Conservation (phyloP, 2,888 invertebrate genomes). For the Amphipoea lucens region DNA sequence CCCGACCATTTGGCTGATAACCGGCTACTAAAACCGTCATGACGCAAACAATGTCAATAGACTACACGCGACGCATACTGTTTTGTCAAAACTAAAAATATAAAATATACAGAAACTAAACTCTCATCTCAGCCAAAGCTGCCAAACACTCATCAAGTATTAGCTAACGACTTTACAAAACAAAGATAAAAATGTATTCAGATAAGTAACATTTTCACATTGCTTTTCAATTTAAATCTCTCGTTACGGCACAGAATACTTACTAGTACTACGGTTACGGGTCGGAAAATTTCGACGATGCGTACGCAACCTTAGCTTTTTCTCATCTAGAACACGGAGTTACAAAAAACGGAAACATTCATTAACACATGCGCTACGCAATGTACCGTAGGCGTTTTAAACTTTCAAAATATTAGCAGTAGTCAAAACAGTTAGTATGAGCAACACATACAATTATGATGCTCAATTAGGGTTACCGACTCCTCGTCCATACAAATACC, state of each 20-base stretch:
- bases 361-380: conserved; percentile 65
- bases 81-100: conserved; percentile 34
- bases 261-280: too few species aligned
- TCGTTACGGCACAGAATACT: background rate
- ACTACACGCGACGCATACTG: conserved; percentile 19
- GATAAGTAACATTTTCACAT: background rate
- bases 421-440: conserved; percentile 38
- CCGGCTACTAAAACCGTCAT: conserved; percentile 24
- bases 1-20: conserved; percentile 31
- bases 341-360: conserved; percentile 67
- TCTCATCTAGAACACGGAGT: conserved; percentile 16
- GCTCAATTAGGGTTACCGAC: background rate
- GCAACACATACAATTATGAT: conserved; percentile 41
- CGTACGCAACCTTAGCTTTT: background rate
- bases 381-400: conserved; percentile 62
- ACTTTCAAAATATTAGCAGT: conserved; percentile 54
- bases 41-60: conserved; percentile 34
- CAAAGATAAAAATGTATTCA: background rate
- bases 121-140: conserved; percentile 23
- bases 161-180: conserved; percentile 4
- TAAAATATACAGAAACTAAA: conserved; percentile 23
- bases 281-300: background rate
- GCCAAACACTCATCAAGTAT: conserved; percentile 38
- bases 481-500: background rate
- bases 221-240: background rate